phyloP scores from a whole-genome alignment of 92 coral and sea anemone species.

The Palythoa caribaeorum region DNA sequence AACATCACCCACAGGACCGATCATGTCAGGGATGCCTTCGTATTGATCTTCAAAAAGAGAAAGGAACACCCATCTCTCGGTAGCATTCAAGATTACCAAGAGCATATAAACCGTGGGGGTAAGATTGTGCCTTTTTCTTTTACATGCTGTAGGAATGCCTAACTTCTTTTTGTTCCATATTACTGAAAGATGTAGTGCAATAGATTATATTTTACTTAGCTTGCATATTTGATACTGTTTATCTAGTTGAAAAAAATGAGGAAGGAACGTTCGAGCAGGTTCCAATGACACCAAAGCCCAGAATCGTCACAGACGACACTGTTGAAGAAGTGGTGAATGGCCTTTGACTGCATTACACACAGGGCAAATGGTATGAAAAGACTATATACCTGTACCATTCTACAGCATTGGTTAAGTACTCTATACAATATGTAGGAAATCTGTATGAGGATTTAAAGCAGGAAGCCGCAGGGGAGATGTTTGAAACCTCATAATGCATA shows the following conservation, averaged over 20 bases:
- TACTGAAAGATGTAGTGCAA: too few species aligned
- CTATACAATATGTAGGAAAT: too few species aligned
- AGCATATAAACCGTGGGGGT: background rate
- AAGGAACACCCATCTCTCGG: background rate
- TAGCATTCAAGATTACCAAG: background rate
- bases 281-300: background rate
- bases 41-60: too few species aligned
- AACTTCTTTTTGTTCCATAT: too few species aligned
- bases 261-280: background rate
- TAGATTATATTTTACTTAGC: too few species aligned
- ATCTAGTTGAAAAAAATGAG: background rate
- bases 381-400: background rate
- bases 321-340: background rate
- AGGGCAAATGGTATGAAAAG: background rate
- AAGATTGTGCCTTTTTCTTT: background rate
- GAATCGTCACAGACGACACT: conserved; percentile 2
- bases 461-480: too few species aligned
- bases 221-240: background rate
- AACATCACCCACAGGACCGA: background rate
- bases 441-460: too few species aligned
- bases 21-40: background rate
- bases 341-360: background rate
- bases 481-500: background rate
- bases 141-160: too few species aligned
- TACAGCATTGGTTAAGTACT: background rate